Evolutionary conservation across 2,113 vertebrate species (phyloP).

Genomic region (Crotalus horridus): DNA sequence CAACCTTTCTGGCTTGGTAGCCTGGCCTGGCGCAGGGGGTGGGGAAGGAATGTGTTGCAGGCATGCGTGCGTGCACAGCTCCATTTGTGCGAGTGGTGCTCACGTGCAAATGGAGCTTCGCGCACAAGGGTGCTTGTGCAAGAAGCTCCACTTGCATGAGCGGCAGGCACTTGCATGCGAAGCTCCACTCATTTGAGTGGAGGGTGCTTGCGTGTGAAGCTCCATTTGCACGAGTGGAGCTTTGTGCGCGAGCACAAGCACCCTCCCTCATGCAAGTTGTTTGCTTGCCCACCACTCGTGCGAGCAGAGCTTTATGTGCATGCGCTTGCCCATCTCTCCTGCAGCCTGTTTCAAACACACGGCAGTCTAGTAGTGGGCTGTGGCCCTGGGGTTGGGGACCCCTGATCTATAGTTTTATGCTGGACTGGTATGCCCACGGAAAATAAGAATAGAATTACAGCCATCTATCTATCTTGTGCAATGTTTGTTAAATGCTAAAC

Average conservation of each 20-base stretch:
- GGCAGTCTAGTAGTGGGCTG: neutral
- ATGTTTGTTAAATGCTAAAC: constrained; percentile 11
- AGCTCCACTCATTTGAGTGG: neutral
- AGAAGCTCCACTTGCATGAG: neutral
- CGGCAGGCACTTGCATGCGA: neutral
- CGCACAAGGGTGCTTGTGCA: neutral
- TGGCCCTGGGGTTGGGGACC: neutral
- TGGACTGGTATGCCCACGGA: neutral
- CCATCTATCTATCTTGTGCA: neutral
- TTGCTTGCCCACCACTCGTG: neutral
- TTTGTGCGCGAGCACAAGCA: too few species aligned
- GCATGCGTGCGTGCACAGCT: too few species aligned
- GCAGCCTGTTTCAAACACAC: neutral
- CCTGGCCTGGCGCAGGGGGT: too few species aligned
- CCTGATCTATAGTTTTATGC: neutral
- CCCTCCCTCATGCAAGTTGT: too few species aligned
- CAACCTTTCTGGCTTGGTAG: too few species aligned
- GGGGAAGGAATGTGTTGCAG: too few species aligned
- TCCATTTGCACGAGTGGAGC: too few species aligned
- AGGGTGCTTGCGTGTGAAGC: too few species aligned
- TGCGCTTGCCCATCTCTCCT: neutral
- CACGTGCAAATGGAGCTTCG: accelerated
- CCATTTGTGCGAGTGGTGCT: too few species aligned
- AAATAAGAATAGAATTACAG: neutral
- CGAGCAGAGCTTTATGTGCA: neutral